phyloP scores from a whole-genome alignment of 2,888 invertebrate genomes.

The Dynastes tityus region DNA sequence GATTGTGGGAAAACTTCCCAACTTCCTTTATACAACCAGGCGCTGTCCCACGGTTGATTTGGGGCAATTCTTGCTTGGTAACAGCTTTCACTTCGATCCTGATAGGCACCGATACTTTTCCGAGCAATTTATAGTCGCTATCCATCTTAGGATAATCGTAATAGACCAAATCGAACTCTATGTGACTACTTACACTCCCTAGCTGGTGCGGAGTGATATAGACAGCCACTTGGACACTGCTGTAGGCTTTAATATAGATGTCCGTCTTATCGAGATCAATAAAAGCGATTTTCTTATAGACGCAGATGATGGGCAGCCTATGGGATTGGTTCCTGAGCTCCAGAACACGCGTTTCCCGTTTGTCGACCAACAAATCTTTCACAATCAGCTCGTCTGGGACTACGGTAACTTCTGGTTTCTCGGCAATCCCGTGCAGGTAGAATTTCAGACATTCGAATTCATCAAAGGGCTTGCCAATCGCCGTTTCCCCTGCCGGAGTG shows the following conservation, averaged over 20 bases:
- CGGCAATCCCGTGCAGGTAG: constrained; percentile 75
- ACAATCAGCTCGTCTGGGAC: constrained; percentile 71
- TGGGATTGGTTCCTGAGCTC: constrained; percentile 71
- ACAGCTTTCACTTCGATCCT: constrained; percentile 49
- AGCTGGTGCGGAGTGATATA: constrained; percentile 58
- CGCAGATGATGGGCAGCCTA: constrained; percentile 67
- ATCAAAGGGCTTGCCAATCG: not conserved
- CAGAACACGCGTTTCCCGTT: constrained; percentile 67
- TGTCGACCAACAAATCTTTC: constrained; percentile 69
- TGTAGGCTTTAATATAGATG: constrained; percentile 55
- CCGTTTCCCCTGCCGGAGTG: no score
- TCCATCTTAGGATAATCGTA: constrained; percentile 52
- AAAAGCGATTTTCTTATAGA: constrained; percentile 57
- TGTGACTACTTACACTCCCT: constrained; percentile 56
- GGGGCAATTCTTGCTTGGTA: constrained; percentile 55
- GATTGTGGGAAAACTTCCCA: constrained; percentile 63
- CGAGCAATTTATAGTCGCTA: constrained; percentile 53
- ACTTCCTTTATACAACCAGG: constrained; percentile 65
- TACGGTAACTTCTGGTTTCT: constrained; percentile 71
- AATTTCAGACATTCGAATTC: constrained; percentile 68
- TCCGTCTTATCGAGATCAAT: constrained; percentile 60
- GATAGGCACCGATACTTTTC: constrained; percentile 53
- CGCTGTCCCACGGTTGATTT: constrained; percentile 65
- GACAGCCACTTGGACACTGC: constrained; percentile 55
- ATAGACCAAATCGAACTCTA: constrained; percentile 61